These are phyloP conservation scores for Eurystomus glaucurus DNA, from an alignment of 2,797 vertebrate species.

Conservation along the genomic window DNA sequence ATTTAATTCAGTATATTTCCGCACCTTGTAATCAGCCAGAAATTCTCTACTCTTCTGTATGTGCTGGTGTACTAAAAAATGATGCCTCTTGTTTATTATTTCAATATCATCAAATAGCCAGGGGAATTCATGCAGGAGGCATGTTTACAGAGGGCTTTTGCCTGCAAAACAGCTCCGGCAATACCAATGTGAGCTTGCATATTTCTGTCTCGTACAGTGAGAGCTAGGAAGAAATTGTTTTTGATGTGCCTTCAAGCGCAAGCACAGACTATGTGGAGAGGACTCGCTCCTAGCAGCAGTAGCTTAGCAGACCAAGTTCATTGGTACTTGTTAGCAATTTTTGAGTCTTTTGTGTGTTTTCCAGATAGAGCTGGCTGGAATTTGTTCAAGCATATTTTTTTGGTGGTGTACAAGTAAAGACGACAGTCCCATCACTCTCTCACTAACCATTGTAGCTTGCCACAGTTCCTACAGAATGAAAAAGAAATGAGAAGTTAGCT, in stretches of 20 bases:
- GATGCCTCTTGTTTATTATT: slow-evolving; percentile 9
- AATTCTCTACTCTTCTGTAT: slow-evolving; percentile 11
- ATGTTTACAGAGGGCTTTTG: not conserved
- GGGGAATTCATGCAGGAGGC: not conserved
- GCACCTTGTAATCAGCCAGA: not conserved
- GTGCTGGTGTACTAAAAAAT: slow-evolving; percentile 4
- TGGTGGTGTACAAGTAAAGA: not conserved
- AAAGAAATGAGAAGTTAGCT: not conserved
- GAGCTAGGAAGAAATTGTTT: not conserved
- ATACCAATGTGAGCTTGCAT: not conserved
- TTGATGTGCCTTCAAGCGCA: not conserved
- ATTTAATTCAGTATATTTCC: slow-evolving; percentile 3
- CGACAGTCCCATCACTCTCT: not conserved
- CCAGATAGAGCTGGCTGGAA: not conserved
- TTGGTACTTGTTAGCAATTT: not conserved
- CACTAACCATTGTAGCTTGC: not conserved
- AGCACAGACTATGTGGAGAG: not conserved
- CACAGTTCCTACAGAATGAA: not conserved
- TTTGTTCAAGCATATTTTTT: not conserved
- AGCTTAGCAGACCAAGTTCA: not conserved
- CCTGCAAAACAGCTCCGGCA: not conserved
- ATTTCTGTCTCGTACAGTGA: not conserved
- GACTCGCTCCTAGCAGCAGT: not conserved
- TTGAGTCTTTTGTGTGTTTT: not conserved
- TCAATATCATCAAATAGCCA: not conserved